Base-by-base conservation (phyloP, 2,797 vertebrate species). In the Sebastes cheni region DNA sequence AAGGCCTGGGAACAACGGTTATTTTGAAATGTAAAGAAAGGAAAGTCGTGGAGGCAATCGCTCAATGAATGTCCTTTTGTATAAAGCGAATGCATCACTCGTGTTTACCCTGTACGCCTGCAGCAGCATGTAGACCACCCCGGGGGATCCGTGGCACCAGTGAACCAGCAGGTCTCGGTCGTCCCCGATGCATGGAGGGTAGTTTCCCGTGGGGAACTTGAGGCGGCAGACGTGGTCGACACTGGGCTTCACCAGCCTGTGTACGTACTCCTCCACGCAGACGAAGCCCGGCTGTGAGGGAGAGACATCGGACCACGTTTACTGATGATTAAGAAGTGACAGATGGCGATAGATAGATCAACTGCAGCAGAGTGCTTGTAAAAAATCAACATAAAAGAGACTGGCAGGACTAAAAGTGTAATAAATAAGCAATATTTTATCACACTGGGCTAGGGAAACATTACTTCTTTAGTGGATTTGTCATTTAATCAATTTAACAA, bases 71-170 rank as follows among this genome's bases (percentile, higher is more conserved):
- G 1, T 16, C 12, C 32, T 39, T 52, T n/a, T 8, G 9, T 8
- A 20, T 5, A 22, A 10, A 10, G 3, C 0, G 0, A 16, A 62
- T 5, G 0, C 30, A 18, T 11, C 36, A 13, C 2, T 13, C 54
- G 3, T 8, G 4, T 36, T 81, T 92, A 99, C 98, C 97, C 96
- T 97, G 88, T 97, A 96, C 3, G 98, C 98, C 94, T 99, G 98
- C 86, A 97, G 70, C n/a, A 99, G 97, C 98, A 98, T 99, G 95
- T 98, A 99, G 92, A 99, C 91, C 0, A 99, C 95, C 0, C 98
- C 98, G 0, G 98, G 97, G 2, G 98, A 94, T 0, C 98, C 98
- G 0, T 99, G 98, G 90, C 98, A 99, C 98, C 98, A 99, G 87
- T 99, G 98, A 30, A 99, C 95, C 46, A 99, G 97, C 11, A 97